Base-by-base conservation (phyloP, 2,113 vertebrate species). In the Oreochromis aureus region DNA sequence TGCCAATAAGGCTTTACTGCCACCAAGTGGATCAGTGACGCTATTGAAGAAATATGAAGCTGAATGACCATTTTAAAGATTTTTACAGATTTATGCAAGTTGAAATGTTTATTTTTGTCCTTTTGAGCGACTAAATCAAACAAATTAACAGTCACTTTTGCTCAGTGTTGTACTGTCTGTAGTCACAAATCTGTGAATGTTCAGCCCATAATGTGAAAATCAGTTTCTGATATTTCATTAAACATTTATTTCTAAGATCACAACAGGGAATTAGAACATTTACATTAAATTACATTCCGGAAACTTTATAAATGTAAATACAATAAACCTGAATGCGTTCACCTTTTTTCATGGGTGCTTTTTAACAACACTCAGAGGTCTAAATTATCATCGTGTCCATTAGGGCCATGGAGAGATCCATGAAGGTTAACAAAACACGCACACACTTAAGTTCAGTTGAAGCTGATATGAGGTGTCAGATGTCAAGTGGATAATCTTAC, bases 1-100 rank as follows among this genome's bases (percentile, higher is more conserved):
- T 46, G 36, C 11, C 34, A 54, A 4, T 55, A 7, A 63, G 16
- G 0, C 18, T 85, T 69, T 80, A 59, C 7, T 84, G 89, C 92
- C 94, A 88, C 54, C 93, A 59, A 39, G 94, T 89, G 92, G 94
- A 86, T 16, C 54, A 80, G 63, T 39, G 3, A 63, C 6, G 53
- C 13, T 48, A 91, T 61, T 83, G 55, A 61, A 41, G 2, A 27
- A 85, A 10, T 4, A 86, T 5, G 24, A 80, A 10, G 0, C 6
- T 24, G 46, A 80, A 59, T 19, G 5, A 7, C 27, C 10, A n/a
- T n/a, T n/a, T 11, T 51, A 30, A 2, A 22, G 80, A 71, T 56
- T 85, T 18, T 39, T 56, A n/a, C 22, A 63, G 12, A 48, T 87
- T 71, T 41, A 51, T 46, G 10, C 1, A 24, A 39, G n/a, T 18